Base-by-base conservation (phyloP, 1,140 invertebrate genomes). In the Latrodectus geometricus region DNA sequence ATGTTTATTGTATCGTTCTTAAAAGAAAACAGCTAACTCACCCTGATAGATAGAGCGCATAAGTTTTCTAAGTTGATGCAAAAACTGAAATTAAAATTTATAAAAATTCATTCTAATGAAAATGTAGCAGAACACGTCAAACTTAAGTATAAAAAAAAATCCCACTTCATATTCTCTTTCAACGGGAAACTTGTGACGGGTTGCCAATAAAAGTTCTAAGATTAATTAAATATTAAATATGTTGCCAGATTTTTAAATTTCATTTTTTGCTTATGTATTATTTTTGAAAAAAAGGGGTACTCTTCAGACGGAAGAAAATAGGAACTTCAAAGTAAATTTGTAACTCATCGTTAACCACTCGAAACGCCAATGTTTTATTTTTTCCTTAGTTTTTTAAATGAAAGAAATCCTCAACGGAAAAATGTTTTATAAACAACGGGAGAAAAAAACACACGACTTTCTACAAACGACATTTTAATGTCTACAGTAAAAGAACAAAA, bases 191-290 rank as follows among this genome's bases (percentile, higher is more conserved):
- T n/a, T 11, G 49, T 66, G 56, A 78, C 76, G 21, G 35, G 35
- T 68, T 68, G 76, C 61, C 48, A 50, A 78, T 78, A 78, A 35
- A 35, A 49, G 56, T 48, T 56, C 50, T 56, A 21, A 21, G 35
- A 68, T 21, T 78, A 78, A 78, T 78, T 68, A 35, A 35, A 65
- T 11, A 20, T 14, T 23, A 76, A 76, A 20, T 54, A 56, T 68
- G 20, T 23, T 78, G 76, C 48, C 76, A 49, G 48, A 23, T 78
- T 66, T 65, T 66, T 9, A 15, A 66, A 35, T 4, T 7, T 11
- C 48, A 14, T 8, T 66, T 14, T 66, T 76, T 76, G n/a, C 20
- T 56, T 21, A 21, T 14, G 9, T 9, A 49, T 9, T 14, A 50
- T 17, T 14, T 14, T 17, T 5, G n/a, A 17, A 9, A 48, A 35